Conservation (phyloP, 2,113 vertebrate species). For the Candoia aspera region DNA sequence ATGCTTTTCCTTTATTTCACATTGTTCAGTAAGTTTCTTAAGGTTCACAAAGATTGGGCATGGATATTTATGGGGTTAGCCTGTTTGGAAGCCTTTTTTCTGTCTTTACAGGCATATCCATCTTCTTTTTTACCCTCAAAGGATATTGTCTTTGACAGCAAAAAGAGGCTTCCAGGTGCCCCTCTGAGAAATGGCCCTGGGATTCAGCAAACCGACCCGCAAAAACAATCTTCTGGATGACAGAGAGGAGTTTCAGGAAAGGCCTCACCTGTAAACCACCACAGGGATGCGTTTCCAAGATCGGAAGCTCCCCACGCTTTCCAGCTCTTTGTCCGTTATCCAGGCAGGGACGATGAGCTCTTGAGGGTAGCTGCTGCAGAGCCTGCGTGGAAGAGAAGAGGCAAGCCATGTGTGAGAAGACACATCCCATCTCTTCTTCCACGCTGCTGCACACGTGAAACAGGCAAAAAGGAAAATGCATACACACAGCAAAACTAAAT, state of each 20-base stretch:
- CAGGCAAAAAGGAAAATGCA: background rate
- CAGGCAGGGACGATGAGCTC: conserved; percentile 93
- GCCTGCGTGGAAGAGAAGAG: conserved; percentile 67
- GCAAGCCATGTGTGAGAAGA: background rate
- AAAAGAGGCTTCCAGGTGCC: background rate
- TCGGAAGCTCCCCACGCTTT: conserved; percentile 93
- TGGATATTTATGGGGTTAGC: background rate
- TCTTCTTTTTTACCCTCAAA: background rate
- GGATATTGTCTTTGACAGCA: background rate
- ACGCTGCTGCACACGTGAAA: background rate
- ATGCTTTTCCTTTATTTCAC: background rate
- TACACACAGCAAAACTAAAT: background rate
- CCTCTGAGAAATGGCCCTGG: background rate
- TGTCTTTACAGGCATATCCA: background rate
- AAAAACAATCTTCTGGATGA: fast-evolving
- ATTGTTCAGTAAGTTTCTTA: background rate
- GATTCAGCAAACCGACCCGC: fast-evolving
- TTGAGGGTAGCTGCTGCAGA: conserved; percentile 96
- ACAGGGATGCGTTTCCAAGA: conserved; percentile 98
- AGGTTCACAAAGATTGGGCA: background rate
- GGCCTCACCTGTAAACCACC: conserved; percentile 91
- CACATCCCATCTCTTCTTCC: background rate
- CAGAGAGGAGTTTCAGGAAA: background rate
- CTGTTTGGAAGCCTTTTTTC: background rate
- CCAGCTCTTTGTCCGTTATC: conserved; percentile 96